Base-by-base conservation (phyloP, 1,140 invertebrate species). In the Drosophila busckii region DNA sequence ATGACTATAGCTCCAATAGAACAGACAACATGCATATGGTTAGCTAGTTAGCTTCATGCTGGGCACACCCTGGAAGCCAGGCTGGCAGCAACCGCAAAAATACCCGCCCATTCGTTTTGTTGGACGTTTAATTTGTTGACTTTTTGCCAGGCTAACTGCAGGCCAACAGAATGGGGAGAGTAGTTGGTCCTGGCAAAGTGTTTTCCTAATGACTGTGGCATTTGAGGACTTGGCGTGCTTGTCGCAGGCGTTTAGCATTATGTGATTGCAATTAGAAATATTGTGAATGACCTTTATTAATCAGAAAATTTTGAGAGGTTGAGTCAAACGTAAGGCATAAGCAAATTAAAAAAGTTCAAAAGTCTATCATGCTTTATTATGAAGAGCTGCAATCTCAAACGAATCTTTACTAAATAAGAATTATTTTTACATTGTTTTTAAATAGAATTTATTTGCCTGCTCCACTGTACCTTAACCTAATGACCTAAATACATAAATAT, bases 21-120 rank as follows among this genome's bases (percentile, higher is more conserved):
- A n/a, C n/a, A 45, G 71, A 66, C 66, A 70, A 58, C 55, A 78
- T 82, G 75, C 75, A 80, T 71, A 68, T 71, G 73, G 73, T 78
- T 68, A 71, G 73, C 63, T 66, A 42, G 46, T 40, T 54, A 42
- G 48, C 54, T 48, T 56, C 70, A 67, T 70, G 68, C 54, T 68
- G 73, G 73, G 66, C 73, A 60, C 73, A 69, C 73, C 73, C 68
- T n/a, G n/a, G n/a, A n/a, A 75, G 28, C 35, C 26, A 19, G 22
- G 15, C 31, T 29, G 37, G 46, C 35, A 52, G 34, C 28, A 40
- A 45, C 28, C 29, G 28, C 22, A 32, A 35, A 22, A 54, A 31
- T 54, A 35, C 12, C 25, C 52, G 17, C 26, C 59, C 23, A 29
- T 26, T 44, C 22, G 28, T 20, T 56, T 52, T 59, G 60, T 29